Percentiles rank a stretch among this genome's conserved stretches.
Conservation (phyloP, 2,888 invertebrate genomes). For the Strigamia crassipes region DNA sequence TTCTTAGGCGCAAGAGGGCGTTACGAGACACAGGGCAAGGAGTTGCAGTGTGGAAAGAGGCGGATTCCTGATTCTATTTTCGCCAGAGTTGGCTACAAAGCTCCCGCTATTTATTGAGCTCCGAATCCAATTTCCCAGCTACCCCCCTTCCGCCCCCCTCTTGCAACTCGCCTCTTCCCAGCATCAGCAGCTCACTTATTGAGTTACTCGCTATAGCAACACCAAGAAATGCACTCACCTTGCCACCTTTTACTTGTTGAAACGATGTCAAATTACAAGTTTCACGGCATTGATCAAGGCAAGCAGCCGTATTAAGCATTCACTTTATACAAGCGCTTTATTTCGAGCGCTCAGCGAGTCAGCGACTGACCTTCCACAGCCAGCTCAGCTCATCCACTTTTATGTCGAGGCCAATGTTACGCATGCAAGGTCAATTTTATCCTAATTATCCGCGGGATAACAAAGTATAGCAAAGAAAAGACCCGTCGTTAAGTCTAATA, state of each 20-base stretch:
- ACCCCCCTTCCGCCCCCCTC: not conserved
- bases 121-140: conserved; percentile 39
- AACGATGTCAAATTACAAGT: conserved; percentile 36
- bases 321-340: not conserved
- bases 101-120: conserved; percentile 40
- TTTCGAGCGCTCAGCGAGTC: not conserved
- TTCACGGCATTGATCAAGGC: conserved; percentile 15
- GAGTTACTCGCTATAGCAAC: conserved; percentile 31
- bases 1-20: conserved; percentile 32
- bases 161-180: conserved; percentile 15
- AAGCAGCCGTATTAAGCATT: conserved; percentile 5
- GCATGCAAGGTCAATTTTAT: not conserved
- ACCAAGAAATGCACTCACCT: conserved; percentile 9
- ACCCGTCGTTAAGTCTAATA: too few species aligned
- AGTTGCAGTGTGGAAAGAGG: not conserved
- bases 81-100: conserved; percentile 40
- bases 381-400: not conserved
- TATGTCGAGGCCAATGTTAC: not conserved
- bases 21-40: conserved; percentile 8
- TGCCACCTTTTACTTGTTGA: conserved; percentile 40
- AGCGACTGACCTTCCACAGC: not conserved
- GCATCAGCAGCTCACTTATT: conserved; percentile 39
- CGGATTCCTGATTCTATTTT: conserved; percentile 40
- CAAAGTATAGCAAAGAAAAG: not conserved
- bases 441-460: not conserved